Percentiles rank a stretch among this genome's conserved stretches.
phyloP scores from a whole-genome alignment of 2,888 invertebrate genomes.

The Eupithecia tripunctaria region DNA sequence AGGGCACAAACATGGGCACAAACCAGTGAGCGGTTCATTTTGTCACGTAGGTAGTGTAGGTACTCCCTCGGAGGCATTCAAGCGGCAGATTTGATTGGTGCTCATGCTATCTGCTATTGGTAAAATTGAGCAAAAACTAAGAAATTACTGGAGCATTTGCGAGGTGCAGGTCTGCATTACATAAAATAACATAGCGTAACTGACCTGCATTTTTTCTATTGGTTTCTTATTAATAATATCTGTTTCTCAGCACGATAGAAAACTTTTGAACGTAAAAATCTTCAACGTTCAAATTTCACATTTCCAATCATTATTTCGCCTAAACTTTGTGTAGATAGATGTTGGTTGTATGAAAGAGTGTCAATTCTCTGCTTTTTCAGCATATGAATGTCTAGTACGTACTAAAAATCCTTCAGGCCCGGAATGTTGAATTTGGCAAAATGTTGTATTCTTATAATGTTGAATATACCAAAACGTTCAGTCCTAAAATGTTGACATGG shows the following conservation, averaged over 20 bases:
- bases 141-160: slow-evolving; percentile 31
- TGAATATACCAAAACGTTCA: no score
- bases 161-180: slow-evolving; percentile 15
- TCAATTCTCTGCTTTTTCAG: neutral
- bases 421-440: no score
- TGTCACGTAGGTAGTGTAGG: no score
- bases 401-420: no score
- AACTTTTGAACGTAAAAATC: neutral
- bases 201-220: slow-evolving; percentile 13
- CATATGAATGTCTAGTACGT: neutral
- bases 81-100: slow-evolving; percentile 43
- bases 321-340: neutral
- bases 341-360: neutral
- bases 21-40: slow-evolving; percentile 34
- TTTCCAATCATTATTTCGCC: neutral
- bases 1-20: neutral
- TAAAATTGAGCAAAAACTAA: slow-evolving; percentile 32
- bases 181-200: slow-evolving; percentile 16
- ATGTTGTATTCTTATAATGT: no score
- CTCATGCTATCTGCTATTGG: slow-evolving; percentile 27
- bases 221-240: neutral
- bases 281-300: neutral
- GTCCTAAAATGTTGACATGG: no score
- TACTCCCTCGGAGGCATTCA: slow-evolving; percentile 39
- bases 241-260: neutral